Base-by-base conservation (phyloP, 1,140 invertebrate species). In the Halictus rubicundus region DNA sequence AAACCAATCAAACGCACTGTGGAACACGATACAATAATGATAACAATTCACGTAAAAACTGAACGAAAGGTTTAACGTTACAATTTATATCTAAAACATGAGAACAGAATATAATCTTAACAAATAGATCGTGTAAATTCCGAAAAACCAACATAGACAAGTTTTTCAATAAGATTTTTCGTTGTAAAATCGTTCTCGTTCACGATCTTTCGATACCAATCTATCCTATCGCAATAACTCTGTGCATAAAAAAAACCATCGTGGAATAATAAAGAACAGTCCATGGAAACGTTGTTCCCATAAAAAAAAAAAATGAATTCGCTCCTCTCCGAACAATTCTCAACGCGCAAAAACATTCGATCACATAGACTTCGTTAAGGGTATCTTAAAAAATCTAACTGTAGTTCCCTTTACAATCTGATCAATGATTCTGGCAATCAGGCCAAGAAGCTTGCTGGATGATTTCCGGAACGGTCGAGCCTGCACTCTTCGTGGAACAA, bases 221-320 rank as follows among this genome's bases (percentile, higher is more conserved):
- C 23, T n/a, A 25, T 25, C 23, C 10, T 66, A 66, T 66, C 39
- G 42, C 39, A 66, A 66, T 66, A 63, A 66, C 39, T 46, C n/a
- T 46, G n/a, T 66, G 42, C 23, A 65, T 42, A 66, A 23, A 46
- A 16, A 1, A 8, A 66, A 66, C 42, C 5, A 16, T 46, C 19
- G 12, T 25, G 39, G n/a, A 66, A 66, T 39, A 66, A 66, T 66
- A 66, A 66, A 12, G 39, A 25, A 5, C 39, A 49, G n/a, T 42
- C 3, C 2, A 66, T 46, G 23, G 39, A 25, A 66, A 66, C 39
- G 63, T 14, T 37, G 42, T 14, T 23, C 9, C 21, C 16, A 27
- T 9, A 37, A 8, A 32, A n/a, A 64, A 64, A 64, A n/a, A 12
- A n/a, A 64, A 39, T 39, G 1, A 12, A 21, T 8, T 3, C n/a